Percentiles rank a stretch among this genome's conserved stretches.
Evolutionary conservation across 2,888 invertebrate species (phyloP).

Genomic region (Bombyx huttoni): DNA sequence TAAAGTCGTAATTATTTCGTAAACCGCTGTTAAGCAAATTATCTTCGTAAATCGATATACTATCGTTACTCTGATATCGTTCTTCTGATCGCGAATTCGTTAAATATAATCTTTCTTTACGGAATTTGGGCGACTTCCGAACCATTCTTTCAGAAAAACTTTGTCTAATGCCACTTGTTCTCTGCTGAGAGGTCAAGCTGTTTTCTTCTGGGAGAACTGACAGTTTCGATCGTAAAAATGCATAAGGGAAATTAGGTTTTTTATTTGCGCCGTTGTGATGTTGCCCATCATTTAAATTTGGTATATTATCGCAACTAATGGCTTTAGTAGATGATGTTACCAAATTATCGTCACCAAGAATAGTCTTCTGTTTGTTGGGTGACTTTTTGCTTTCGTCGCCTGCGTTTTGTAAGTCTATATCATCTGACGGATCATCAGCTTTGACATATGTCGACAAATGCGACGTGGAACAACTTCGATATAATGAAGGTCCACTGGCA

Average conservation of each 20-base stretch:
- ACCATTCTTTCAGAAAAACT: constrained; percentile 67
- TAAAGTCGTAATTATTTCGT: constrained; percentile 46
- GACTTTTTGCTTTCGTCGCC: constrained; percentile 46
- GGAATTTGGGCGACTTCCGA: constrained; percentile 56
- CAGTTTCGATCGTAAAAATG: constrained; percentile 81
- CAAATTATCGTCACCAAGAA: constrained; percentile 46
- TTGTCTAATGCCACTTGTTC: constrained; percentile 58
- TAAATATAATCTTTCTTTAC: constrained; percentile 45
- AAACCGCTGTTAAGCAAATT: constrained; percentile 48
- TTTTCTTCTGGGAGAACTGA: constrained; percentile 85
- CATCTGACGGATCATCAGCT: constrained; percentile 86
- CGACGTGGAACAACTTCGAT: constrained; percentile 83
- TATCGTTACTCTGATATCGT: constrained; percentile 69
- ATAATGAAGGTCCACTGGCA: constrained; percentile 69
- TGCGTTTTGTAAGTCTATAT: constrained; percentile 75
- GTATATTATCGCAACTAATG: constrained; percentile 81
- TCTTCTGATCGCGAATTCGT: constrained; percentile 75
- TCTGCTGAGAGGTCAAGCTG: constrained; percentile 65
- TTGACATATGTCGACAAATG: constrained; percentile 82
- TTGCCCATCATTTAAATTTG: constrained; percentile 67
- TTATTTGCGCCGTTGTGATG: constrained; percentile 61
- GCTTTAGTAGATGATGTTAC: constrained; percentile 72
- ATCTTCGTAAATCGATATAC: constrained; percentile 61
- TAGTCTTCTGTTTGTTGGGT: constrained; percentile 39
- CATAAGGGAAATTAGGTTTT: constrained; percentile 82